Conservation (phyloP, 2,888 invertebrate species). For the Phalangium opilio region DNA sequence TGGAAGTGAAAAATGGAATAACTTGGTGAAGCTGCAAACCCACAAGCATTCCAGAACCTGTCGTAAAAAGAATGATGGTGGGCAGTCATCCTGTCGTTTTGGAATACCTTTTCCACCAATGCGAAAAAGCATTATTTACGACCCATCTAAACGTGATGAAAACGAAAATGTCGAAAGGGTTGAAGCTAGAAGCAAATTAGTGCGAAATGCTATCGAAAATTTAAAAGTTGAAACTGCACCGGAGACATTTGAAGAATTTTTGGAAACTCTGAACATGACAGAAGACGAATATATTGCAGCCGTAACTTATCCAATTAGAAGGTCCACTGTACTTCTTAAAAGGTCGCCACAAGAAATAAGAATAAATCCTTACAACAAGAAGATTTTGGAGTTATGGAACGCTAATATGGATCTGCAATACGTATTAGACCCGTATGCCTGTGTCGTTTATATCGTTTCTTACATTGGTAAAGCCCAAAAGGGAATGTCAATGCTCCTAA, state of each 20-base stretch:
- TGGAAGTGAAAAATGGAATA: not conserved
- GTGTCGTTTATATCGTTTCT: conserved; percentile 24
- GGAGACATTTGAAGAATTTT: too few species aligned
- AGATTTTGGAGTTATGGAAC: conserved; percentile 21
- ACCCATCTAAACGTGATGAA: conserved; percentile 5
- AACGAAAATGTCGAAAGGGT: not conserved
- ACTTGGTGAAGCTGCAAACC: not conserved
- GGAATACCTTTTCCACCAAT: conserved; percentile 9
- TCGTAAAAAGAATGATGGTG: not conserved
- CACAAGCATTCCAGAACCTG: conserved; percentile 8
- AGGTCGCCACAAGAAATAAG: conserved; percentile 15
- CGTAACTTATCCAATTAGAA: conserved; percentile 4
- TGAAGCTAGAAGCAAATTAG: conserved; percentile 2
- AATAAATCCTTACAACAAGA: conserved; percentile 23
- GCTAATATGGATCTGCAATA: conserved; percentile 31
- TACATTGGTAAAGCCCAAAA: conserved; percentile 17
- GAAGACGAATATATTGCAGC: conserved; percentile 2
- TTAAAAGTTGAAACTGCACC: too few species aligned
- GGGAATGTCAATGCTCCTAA: conserved; percentile 12
- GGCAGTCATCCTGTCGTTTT: conserved; percentile 6
- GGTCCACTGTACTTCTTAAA: conserved; percentile 19
- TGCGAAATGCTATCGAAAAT: conserved; percentile 1
- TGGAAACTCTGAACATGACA: not conserved
- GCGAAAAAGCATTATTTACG: not conserved
- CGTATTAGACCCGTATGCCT: conserved; percentile 26